Evolutionary conservation across 2,888 invertebrate species (phyloP).

Genomic region (Glyphotaelius pellucidus): DNA sequence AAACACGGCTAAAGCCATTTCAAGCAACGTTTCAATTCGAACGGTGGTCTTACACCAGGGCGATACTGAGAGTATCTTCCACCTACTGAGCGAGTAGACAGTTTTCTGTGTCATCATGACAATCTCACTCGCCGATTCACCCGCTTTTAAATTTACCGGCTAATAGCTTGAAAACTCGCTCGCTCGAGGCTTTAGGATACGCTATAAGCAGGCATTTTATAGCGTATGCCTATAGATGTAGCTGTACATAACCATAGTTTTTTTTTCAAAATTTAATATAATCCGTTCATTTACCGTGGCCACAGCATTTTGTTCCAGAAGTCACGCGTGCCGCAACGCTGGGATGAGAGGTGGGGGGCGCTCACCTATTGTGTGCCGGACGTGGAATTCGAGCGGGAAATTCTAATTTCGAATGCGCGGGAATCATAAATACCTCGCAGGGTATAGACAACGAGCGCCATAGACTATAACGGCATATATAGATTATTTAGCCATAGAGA

Average conservation of each 20-base stretch:
- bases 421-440: conserved; percentile 63
- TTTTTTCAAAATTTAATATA: not conserved
- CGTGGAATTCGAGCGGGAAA: conserved; percentile 66
- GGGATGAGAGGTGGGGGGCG: not conserved
- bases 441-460: conserved; percentile 2
- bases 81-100: too few relatives aligned
- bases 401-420: conserved; percentile 66
- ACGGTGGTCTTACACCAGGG: too few relatives aligned
- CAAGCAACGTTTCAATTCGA: too few relatives aligned
- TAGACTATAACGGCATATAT: not conserved
- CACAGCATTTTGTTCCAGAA: not conserved
- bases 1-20: too few relatives aligned
- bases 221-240: too few relatives aligned
- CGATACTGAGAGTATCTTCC: too few relatives aligned
- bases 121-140: too few relatives aligned
- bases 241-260: not conserved
- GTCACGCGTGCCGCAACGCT: conserved; percentile 9
- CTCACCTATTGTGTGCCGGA: conserved; percentile 42
- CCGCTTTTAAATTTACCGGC: too few relatives aligned
- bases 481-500: not conserved
- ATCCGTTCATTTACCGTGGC: not conserved
- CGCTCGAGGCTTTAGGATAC: too few relatives aligned
- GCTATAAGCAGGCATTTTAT: too few relatives aligned
- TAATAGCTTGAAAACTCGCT: too few relatives aligned
- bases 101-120: too few relatives aligned